Percentiles rank a stretch among this genome's conserved stretches.
Evolutionary conservation across 2,888 invertebrate genomes (phyloP).

Genomic region (Tinea pellionella): DNA sequence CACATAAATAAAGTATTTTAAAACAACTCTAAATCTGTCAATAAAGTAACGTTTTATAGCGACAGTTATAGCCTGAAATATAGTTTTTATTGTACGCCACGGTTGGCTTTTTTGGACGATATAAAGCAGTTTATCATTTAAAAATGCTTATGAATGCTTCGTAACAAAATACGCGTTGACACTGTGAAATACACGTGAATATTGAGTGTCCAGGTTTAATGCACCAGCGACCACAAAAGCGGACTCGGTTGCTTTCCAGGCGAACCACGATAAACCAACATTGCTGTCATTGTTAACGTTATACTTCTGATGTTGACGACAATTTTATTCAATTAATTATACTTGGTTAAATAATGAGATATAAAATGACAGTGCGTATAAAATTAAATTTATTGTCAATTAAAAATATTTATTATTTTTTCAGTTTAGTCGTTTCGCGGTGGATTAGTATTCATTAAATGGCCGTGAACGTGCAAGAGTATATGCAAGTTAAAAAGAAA

Average conservation of each 20-base stretch:
- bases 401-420: too few species aligned
- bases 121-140: too few species aligned
- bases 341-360: too few species aligned
- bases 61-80: background rate
- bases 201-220: background rate
- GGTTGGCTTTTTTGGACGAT: too few species aligned
- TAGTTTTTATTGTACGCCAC: background rate
- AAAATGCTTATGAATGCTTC: too few species aligned
- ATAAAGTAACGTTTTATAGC: background rate
- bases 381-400: too few species aligned
- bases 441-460: too few species aligned
- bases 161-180: background rate
- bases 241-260: background rate
- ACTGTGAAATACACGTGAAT: background rate
- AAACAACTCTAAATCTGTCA: background rate
- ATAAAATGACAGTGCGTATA: too few species aligned
- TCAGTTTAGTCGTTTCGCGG: too few species aligned
- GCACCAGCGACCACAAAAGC: background rate
- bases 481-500: too few species aligned
- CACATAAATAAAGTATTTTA: too few species aligned
- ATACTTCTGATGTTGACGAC: background rate
- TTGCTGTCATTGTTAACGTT: background rate
- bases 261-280: background rate
- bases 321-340: background rate
- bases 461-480: too few species aligned